Percentiles rank a stretch among this genome's conserved stretches.
phyloP scores from a whole-genome alignment of 2,888 invertebrate genomes.

The Meliscaeva auricollis region DNA sequence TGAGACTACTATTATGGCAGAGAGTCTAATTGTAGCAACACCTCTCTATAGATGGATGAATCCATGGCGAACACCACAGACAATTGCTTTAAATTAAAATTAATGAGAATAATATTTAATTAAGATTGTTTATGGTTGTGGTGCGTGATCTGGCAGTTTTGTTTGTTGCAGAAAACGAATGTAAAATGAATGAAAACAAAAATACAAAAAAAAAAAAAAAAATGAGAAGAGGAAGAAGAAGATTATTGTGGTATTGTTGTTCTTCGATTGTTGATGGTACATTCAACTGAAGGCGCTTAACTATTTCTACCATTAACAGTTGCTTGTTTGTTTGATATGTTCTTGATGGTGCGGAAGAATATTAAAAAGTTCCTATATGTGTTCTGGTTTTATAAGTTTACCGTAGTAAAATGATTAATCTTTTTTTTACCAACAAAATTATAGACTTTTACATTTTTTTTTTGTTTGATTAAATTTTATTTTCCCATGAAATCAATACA shows the following conservation, averaged over 20 bases:
- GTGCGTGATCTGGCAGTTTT: conserved; percentile 44
- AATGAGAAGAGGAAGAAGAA: background rate
- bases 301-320: conserved; percentile 16
- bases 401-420: conserved; percentile 11
- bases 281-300: conserved; percentile 33
- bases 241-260: background rate
- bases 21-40: conserved; percentile 63
- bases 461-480: conserved; percentile 13
- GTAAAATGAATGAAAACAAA: no score
- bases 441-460: background rate
- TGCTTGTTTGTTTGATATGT: background rate
- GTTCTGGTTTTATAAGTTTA: background rate
- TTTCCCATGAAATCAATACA: conserved; percentile 24
- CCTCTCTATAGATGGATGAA: conserved; percentile 56
- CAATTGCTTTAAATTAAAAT: conserved; percentile 69
- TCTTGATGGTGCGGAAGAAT: background rate
- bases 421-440: background rate
- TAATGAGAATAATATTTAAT: conserved; percentile 71
- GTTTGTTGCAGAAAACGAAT: conserved; percentile 10
- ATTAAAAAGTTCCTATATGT: background rate
- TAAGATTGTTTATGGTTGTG: conserved; percentile 51
- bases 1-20: conserved; percentile 56
- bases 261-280: conserved; percentile 18
- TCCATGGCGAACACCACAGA: conserved; percentile 10
- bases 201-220: background rate